A percentile compares a stretch with the other conserved stretches of the same genome.
These are phyloP conservation scores for Centropus unirufus DNA, from an alignment of 2,113 vertebrate genomes.

Conservation along the genomic window DNA sequence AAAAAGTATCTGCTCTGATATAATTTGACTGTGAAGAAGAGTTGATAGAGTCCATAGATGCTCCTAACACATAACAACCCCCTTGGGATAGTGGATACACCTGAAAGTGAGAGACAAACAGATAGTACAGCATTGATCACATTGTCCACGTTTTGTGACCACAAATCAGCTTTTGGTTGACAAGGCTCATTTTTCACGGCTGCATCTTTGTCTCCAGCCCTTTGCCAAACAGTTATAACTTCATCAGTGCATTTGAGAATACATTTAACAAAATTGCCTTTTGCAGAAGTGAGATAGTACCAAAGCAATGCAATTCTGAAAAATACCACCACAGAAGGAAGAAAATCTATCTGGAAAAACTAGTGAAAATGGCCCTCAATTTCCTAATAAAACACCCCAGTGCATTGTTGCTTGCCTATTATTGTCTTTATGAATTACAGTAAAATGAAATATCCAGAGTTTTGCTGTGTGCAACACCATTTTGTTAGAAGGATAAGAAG, in stretches of 20 bases:
- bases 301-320: constrained; percentile 50
- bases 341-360: constrained; percentile 24
- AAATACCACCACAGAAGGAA: constrained; percentile 53
- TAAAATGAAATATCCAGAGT: constrained; percentile 59
- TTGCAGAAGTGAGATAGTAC: constrained; percentile 56
- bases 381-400: constrained; percentile 61
- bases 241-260: constrained; percentile 74
- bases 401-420: constrained; percentile 29
- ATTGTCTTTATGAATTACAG: constrained; percentile 34
- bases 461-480: background rate
- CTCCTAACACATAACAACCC: constrained; percentile 30
- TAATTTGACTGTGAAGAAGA: constrained; percentile 46
- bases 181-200: constrained; percentile 75
- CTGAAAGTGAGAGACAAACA: constrained; percentile 19
- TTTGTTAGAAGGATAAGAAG: constrained; percentile 31
- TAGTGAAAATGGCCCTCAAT: constrained; percentile 47
- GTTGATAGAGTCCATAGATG: constrained; percentile 18
- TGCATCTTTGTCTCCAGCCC: constrained; percentile 57
- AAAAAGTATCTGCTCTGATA: background rate
- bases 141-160: constrained; percentile 46
- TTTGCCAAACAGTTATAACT: constrained; percentile 75
- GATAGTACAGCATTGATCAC: constrained; percentile 5
- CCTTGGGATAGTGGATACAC: constrained; percentile 18
- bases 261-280: constrained; percentile 74
- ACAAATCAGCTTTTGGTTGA: constrained; percentile 76